Conservation (phyloP, 2,797 vertebrate genomes). For the Gouania willdenowi region DNA sequence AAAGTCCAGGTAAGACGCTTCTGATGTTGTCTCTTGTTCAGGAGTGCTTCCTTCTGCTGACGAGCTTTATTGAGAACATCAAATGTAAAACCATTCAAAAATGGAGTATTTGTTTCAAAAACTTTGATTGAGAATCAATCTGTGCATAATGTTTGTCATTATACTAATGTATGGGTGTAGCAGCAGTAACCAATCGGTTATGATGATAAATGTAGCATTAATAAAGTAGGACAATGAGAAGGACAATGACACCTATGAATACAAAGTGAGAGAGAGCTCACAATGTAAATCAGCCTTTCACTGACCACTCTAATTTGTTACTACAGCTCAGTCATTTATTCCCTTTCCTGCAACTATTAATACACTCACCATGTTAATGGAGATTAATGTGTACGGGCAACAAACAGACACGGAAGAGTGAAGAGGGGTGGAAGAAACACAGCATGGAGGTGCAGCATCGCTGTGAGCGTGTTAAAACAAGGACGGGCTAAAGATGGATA, state of each 20-base stretch:
- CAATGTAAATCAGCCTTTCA: conserved; percentile 25
- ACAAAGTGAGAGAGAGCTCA: background rate
- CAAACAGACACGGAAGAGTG: conserved; percentile 38
- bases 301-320: conserved; percentile 28
- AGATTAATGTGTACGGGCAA: conserved; percentile 59
- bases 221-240: background rate
- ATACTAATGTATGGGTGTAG: background rate
- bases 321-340: conserved; percentile 35
- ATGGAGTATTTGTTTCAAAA: too few relatives aligned
- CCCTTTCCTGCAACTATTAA: conserved; percentile 58
- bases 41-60: too few relatives aligned
- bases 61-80: too few relatives aligned
- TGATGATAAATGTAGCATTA: background rate
- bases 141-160: background rate
- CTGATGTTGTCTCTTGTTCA: too few relatives aligned
- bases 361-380: conserved; percentile 59
- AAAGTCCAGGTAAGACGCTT: too few relatives aligned
- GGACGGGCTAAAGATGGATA: conserved; percentile 61
- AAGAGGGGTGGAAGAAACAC: conserved; percentile 31
- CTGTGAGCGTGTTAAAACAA: conserved; percentile 38
- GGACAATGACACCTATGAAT: background rate
- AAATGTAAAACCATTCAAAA: too few relatives aligned
- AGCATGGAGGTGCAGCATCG: conserved; percentile 1
- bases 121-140: background rate
- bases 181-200: background rate